phyloP scores from a whole-genome alignment of 1,140 invertebrate genomes.

The Apis florea region DNA sequence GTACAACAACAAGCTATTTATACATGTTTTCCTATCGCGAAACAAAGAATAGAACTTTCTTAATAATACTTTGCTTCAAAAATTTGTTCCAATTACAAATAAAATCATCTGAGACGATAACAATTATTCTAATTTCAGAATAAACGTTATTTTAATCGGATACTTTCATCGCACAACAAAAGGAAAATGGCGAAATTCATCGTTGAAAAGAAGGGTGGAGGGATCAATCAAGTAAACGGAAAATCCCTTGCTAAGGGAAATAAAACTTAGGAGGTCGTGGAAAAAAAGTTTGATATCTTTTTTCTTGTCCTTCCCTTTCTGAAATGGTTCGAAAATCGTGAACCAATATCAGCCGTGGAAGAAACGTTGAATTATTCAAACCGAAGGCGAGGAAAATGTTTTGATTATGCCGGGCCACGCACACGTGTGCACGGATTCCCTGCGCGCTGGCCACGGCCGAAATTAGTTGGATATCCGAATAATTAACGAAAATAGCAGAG shows the following conservation, averaged over 20 bases:
- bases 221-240: too few relatives aligned
- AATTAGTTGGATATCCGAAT: conserved; percentile 19
- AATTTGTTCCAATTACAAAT: too few relatives aligned
- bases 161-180: not conserved
- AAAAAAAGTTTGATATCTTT: not conserved
- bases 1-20: too few relatives aligned
- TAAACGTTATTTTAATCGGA: not conserved
- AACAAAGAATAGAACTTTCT: too few relatives aligned
- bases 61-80: too few relatives aligned
- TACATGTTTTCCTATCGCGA: too few relatives aligned
- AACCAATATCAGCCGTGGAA: conserved; percentile 5
- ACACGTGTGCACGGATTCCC: not conserved
- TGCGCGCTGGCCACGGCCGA: not conserved
- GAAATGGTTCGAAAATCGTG: conserved; percentile 3
- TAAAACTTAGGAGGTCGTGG: too few relatives aligned
- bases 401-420: conserved; percentile 49
- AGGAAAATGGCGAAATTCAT: not conserved
- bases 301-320: not conserved
- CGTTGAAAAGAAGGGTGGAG: fast-evolving
- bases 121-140: too few relatives aligned
- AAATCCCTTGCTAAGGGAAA: not conserved
- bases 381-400: conserved; percentile 48
- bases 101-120: too few relatives aligned
- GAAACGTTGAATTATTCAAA: conserved; percentile 58
- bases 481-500: conserved; percentile 28